phyloP scores from a whole-genome alignment of 2,888 invertebrate species.

The Tachystola acroxantha region DNA sequence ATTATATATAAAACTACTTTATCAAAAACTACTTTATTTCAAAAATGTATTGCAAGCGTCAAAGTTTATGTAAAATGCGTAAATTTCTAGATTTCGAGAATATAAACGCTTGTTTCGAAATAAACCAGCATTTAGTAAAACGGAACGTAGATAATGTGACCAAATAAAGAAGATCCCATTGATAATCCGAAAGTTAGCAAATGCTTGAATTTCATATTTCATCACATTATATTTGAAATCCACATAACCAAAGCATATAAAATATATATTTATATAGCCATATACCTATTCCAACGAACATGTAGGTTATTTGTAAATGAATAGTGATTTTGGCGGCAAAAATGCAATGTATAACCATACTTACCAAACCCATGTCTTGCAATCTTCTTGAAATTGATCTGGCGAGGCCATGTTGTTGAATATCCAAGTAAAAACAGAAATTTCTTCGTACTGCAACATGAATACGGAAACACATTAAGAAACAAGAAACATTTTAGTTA shows the following conservation, averaged over 20 bases:
- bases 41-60: neutral
- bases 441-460: constrained; percentile 75
- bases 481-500: constrained; percentile 5
- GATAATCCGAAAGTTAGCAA: neutral
- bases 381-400: constrained; percentile 83
- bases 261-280: constrained; percentile 8
- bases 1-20: neutral
- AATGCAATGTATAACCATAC: constrained; percentile 33
- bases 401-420: constrained; percentile 82
- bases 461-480: constrained; percentile 11
- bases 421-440: constrained; percentile 86
- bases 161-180: constrained; percentile 22
- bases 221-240: constrained; percentile 22
- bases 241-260: constrained; percentile 47
- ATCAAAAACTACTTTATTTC: neutral
- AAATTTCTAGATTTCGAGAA: too few species aligned
- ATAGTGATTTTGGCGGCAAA: constrained; percentile 53
- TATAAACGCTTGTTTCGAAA: too few species aligned
- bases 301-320: neutral
- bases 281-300: neutral
- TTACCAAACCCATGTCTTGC: constrained; percentile 85
- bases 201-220: constrained; percentile 18
- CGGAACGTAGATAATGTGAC: constrained; percentile 42
- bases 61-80: too few species aligned
- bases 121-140: constrained; percentile 19